These are phyloP conservation scores for Alca torda DNA, from an alignment of 2,797 vertebrate species.

Conservation along the genomic window DNA sequence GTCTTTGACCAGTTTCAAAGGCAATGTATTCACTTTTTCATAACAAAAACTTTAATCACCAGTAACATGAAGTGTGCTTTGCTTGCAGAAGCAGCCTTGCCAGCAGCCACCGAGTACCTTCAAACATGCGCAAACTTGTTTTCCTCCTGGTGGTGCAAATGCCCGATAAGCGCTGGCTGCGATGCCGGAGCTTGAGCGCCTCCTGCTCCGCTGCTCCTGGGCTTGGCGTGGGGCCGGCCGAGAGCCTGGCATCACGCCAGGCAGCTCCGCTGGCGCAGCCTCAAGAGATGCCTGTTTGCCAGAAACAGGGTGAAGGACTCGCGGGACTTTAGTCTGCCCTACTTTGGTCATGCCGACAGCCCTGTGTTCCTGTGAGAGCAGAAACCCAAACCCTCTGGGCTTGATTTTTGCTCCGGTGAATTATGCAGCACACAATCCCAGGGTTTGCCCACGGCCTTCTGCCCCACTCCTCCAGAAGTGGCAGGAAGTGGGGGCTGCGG, in stretches of 20 bases:
- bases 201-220: neutral
- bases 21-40: neutral
- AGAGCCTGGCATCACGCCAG: rapidly evolving
- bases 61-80: neutral
- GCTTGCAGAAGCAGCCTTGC: neutral
- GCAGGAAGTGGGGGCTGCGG: neutral
- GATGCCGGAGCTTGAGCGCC: neutral
- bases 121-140: rapidly evolving
- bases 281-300: neutral
- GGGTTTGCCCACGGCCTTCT: neutral
- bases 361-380: neutral
- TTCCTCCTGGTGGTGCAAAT: neutral
- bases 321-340: neutral
- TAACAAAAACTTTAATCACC: neutral
- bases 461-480: rapidly evolving
- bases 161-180: rapidly evolving
- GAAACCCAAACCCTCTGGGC: neutral
- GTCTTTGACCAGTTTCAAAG: neutral
- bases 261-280: neutral
- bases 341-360: rapidly evolving
- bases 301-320: neutral
- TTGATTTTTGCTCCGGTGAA: neutral
- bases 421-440: neutral
- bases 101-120: neutral
- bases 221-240: rapidly evolving